Evolutionary conservation across 2,113 vertebrate species (phyloP), one percentile per base, ranked within the genome.

Genomic region (Dryoscopus gambensis): DNA sequence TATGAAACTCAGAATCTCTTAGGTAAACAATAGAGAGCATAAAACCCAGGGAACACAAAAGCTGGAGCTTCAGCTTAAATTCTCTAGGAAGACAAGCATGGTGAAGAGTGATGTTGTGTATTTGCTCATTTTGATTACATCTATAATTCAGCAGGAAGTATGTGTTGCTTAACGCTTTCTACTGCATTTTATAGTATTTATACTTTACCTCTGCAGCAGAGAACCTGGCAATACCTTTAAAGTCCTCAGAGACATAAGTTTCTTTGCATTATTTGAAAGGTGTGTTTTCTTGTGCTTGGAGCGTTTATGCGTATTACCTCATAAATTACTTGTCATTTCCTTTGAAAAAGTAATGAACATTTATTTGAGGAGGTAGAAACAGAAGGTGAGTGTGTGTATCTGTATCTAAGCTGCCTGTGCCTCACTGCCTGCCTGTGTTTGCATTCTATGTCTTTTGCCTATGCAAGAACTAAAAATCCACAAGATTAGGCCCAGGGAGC

Each of bases 81-180:
- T 91, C 57, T 22, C 3, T 49, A 57, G 89, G 22, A 80, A 95
- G 89, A 74, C 80, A 74, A 80, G 75, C 77, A 24, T 49, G 15
- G 60, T 65, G 80, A 95, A 97, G 95, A 96, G 31, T 77, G 56
- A 96, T 98, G 91, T 25, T 87, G 76, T 90, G 60, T 94, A 67
- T 94, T 93, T 95, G 67, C 91, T 92, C 63, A 47, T 94, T 97
- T 97, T 97, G 96, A 97, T 97, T 96, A 68, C 82, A 96, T 97
- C 94, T 96, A 81, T 98, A 98, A 98, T 98, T 98, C 97, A 97
- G 87, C 75, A 87, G 94, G 87, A 95, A 96, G 86, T 82, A 68
- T 93, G 31, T 31, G 94, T 97, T 94, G 88, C 88, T 96, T 97
- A 93, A 97, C 95, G 65, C 90, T 95, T 96, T 96, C 92, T 82